These are phyloP conservation scores for Neodon shergylaensis DNA, from an alignment of 2,113 vertebrate genomes.

Conservation along the genomic window DNA sequence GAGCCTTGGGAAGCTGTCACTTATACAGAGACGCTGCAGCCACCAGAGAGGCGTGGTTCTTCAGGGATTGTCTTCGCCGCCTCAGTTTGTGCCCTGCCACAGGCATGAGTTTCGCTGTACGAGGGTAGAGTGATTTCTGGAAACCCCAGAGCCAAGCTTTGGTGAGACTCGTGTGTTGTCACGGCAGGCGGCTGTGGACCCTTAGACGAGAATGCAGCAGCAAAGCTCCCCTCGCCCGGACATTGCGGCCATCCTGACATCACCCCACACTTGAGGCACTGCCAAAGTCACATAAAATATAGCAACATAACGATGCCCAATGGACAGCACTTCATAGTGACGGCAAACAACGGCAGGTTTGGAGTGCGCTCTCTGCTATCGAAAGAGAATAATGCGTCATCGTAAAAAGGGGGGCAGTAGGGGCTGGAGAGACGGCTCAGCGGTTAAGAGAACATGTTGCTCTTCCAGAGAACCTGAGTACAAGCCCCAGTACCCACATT, in stretches of 20 bases:
- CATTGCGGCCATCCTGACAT: neutral
- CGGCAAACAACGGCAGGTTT: neutral
- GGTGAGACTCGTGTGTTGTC: no score
- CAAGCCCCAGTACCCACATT: neutral
- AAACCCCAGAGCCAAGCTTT: constrained; percentile 16
- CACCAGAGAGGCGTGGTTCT: neutral
- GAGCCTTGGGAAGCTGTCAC: neutral
- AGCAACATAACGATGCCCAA: rapidly evolving
- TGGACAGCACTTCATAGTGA: no score
- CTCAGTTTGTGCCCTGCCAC: neutral
- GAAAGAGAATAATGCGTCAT: neutral
- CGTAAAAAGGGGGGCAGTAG: neutral
- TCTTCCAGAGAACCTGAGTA: neutral
- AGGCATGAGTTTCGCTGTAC: neutral
- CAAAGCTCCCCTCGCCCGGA: neutral
- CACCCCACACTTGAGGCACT: no score
- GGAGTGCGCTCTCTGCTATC: no score
- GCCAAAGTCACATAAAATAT: rapidly evolving
- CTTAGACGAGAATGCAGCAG: no score
- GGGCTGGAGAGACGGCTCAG: neutral
- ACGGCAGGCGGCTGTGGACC: no score
- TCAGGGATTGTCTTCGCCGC: neutral
- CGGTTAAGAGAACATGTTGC: no score
- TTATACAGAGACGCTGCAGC: neutral
- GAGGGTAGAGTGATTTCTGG: neutral